Conservation (phyloP, 2,888 invertebrate species). For the Rhingia rostrata region DNA sequence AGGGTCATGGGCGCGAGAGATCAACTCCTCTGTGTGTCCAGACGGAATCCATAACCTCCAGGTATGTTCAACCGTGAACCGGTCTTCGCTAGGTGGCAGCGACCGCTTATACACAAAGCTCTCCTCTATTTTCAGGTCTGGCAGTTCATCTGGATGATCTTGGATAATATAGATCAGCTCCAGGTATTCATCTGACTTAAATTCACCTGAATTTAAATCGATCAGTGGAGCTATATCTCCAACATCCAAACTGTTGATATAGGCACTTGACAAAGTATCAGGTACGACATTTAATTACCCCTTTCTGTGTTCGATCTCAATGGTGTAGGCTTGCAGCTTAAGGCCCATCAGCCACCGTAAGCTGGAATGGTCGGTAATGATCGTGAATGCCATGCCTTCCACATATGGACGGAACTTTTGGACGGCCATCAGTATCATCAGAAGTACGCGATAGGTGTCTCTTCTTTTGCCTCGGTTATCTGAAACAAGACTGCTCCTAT, state of each 20-base stretch:
- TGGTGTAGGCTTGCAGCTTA: slow-evolving; percentile 72
- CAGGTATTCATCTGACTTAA: neutral
- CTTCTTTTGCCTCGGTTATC: slow-evolving; percentile 30
- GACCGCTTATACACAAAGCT: slow-evolving; percentile 13
- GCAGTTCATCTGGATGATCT: slow-evolving; percentile 6
- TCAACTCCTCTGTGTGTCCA: slow-evolving; percentile 11
- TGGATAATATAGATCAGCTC: neutral
- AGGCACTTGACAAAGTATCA: slow-evolving; percentile 2
- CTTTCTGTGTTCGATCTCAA: slow-evolving; percentile 75
- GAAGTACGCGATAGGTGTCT: slow-evolving; percentile 40
- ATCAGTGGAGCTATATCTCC: slow-evolving; percentile 4
- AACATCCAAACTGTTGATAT: slow-evolving; percentile 3
- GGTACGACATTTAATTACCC: slow-evolving; percentile 54
- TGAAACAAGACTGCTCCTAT: slow-evolving; percentile 51
- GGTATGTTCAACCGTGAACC: neutral
- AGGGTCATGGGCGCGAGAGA: slow-evolving; percentile 26
- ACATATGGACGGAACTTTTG: slow-evolving; percentile 56
- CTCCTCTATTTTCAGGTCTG: slow-evolving; percentile 15
- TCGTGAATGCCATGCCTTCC: slow-evolving; percentile 46
- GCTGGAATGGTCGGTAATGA: slow-evolving; percentile 76
- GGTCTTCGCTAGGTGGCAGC: neutral
- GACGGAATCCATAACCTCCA: slow-evolving; percentile 44
- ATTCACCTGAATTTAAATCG: slow-evolving; percentile 20
- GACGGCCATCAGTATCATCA: slow-evolving; percentile 34
- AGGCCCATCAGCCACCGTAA: slow-evolving; percentile 74